Base-by-base conservation (phyloP, 2,113 vertebrate genomes). In the Lepisosteus oculatus region DNA sequence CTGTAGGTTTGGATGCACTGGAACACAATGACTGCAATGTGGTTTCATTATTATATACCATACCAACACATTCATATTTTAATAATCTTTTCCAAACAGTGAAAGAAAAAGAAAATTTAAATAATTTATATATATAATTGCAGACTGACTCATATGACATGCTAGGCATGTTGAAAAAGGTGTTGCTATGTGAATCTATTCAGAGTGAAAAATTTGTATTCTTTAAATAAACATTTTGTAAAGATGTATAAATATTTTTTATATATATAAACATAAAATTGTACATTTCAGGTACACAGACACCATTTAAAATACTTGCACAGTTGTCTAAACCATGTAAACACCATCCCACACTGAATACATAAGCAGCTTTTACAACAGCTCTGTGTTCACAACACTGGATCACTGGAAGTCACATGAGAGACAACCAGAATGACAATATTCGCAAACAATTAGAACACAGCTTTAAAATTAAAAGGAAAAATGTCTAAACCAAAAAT, bases 311-410 rank as follows among this genome's bases (percentile, higher is more conserved):
- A 90, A 89, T 89, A 91, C 81, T 76, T 85, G 89, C 90, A 94
- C 91, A 91, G 86, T 86, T 82, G 91, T 93, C 86, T 91, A 91
- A 91, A 91, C 91, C 87, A 88, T 93, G 94, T 93, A 95, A 97
- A 97, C 90, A 95, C 93, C 91, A 90, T 90, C 90, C 92, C 89
- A 95, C 93, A 93, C 87, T 85, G 85, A 92, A 93, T 92, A 95
- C 91, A 89, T 87, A 92, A 93, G 92, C 90, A 90, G 92, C 92
- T 88, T 89, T 86, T 86, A 88, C 77, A 89, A 83, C 79, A 86
- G 82, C 82, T 84, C 78, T 73, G 83, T 83, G 85, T 78, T 85
- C 85, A 87, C 74, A 79, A 86, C 87, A 87, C 73, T 72, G 86
- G 89, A 73, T 78, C 59, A 73, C 62, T 61, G 71, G 65, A 51